Evolutionary conservation across 2,888 invertebrate species (phyloP), one percentile per base, ranked within the genome.

Genomic region (Hydraecia micacea): DNA sequence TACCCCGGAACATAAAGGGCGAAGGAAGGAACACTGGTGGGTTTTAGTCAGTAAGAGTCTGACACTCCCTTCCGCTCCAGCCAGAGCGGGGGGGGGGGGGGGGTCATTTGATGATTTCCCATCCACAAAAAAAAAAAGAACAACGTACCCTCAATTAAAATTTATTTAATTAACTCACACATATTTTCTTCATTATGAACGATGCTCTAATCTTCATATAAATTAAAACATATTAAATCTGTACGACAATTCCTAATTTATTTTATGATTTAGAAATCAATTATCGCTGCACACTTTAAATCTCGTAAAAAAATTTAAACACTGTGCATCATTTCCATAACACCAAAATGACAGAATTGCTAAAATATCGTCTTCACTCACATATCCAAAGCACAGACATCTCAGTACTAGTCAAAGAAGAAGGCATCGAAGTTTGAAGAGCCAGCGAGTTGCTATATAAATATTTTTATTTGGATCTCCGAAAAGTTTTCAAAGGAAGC

Each of bases 391-490:
- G 25, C 32, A 15, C 21, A 32, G n/a, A 55, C 18, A 18, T 39
- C 42, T 32, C 21, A 60, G n/a, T 46, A 62, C 28, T 9, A 0
- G 46, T 11, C n/a, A 13, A 46, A 46, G 46, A 46, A 46, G 5
- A 36, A 68, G 46, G 49, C 76, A 62, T 60, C 62, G 60, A 52
- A 76, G 66, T 83, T 79, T 21, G 36, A 68, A 62, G 21, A 66
- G 58, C 28, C 58, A 58, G 49, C 70, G 60, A 70, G 66, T 73
- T 77, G 62, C 68, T 80, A 25, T 60, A 77, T 49, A 86, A 87
- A 87, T 87, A 87, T 87, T 86, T 87, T 86, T 86, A 80, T 84
- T 84, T 77, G 66, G 39, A 87, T 87, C 75, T 71, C 73, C 21
- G 60, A 13, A 73, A 76, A 81, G 18, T 73, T 80, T 70, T 72